phyloP scores from a whole-genome alignment of 2,113 vertebrate species.

The Varanus salvator region DNA sequence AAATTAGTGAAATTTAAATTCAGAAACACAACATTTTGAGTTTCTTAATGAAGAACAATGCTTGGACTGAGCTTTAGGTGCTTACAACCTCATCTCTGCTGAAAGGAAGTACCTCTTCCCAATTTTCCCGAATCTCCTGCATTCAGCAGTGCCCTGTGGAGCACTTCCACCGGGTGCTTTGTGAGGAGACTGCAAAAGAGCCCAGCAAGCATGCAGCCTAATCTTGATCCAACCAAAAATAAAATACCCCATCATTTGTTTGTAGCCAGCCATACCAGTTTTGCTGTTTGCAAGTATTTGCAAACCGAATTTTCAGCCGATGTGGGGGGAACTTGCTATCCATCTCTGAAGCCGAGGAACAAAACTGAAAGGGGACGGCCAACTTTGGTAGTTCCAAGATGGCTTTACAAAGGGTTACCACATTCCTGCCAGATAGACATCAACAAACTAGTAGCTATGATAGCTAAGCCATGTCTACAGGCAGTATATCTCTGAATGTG shows the following conservation, averaged over 20 bases:
- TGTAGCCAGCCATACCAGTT: not conserved
- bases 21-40: rapidly evolving
- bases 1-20: rapidly evolving
- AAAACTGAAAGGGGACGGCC: not conserved
- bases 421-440: not conserved
- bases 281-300: not conserved
- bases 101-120: not conserved
- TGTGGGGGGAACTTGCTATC: not conserved
- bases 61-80: not conserved
- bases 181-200: too few species aligned
- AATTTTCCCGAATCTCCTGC: too few species aligned
- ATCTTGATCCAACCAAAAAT: not conserved
- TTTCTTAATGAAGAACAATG: not conserved
- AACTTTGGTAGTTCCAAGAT: not conserved
- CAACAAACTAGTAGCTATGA: not conserved
- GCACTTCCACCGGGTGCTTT: too few species aligned
- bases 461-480: not conserved
- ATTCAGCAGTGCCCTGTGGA: too few species aligned
- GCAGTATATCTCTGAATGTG: not conserved
- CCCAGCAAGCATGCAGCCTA: not conserved
- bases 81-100: not conserved
- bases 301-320: conserved; percentile 14
- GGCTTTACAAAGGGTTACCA: not conserved
- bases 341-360: conserved; percentile 15
- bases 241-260: conserved; percentile 1